Evolutionary conservation across 2,113 vertebrate genomes (phyloP).

Genomic region (Ophiodon elongatus): DNA sequence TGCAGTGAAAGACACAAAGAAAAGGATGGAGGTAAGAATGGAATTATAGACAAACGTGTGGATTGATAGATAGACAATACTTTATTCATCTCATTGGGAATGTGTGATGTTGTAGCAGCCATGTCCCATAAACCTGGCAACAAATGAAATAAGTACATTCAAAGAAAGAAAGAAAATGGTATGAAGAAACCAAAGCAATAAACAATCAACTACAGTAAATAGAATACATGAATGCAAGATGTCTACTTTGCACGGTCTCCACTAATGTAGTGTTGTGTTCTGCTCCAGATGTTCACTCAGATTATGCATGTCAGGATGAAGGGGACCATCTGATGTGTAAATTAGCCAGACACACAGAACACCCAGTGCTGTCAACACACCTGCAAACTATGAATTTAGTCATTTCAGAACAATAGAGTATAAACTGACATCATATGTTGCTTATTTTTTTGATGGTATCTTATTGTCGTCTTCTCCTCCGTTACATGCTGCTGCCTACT

Average conservation of each 20-base stretch:
- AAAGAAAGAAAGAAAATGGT: background rate
- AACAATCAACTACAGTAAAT: background rate
- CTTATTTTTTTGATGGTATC: background rate
- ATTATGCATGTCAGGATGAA: slow-evolving; percentile 12
- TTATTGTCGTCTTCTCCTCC: background rate
- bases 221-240: background rate
- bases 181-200: background rate
- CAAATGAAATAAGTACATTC: background rate
- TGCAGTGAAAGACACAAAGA: background rate
- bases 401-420: background rate
- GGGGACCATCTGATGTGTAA: background rate
- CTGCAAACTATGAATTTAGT: background rate
- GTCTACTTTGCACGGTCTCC: background rate
- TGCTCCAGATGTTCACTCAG: background rate
- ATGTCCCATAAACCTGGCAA: background rate
- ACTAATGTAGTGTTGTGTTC: background rate
- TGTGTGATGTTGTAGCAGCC: background rate
- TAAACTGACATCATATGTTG: background rate
- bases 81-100: background rate
- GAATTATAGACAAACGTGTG: too few species aligned
- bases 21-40: background rate
- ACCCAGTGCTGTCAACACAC: background rate
- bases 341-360: background rate
- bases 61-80: background rate
- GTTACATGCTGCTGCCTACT: background rate